Evolutionary conservation across 2,888 invertebrate genomes (phyloP).

Genomic region (Hanleya hanleyi): DNA sequence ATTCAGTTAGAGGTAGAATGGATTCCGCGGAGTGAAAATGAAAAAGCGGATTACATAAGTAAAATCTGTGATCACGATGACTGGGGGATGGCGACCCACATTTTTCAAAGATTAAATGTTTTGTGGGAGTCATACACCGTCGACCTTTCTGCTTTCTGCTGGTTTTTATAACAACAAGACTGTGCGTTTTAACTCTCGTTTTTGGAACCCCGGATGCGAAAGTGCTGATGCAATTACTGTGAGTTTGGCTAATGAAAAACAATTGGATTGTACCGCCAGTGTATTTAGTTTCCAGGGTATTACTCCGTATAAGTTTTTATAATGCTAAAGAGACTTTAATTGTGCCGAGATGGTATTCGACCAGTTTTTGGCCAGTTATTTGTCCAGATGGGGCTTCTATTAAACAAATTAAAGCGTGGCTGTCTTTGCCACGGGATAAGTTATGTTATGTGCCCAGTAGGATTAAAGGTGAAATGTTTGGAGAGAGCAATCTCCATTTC

Average conservation of each 20-base stretch:
- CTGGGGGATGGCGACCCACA: background rate
- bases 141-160: slow-evolving; percentile 18
- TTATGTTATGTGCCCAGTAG: background rate
- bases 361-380: background rate
- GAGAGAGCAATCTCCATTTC: background rate
- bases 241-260: slow-evolving; percentile 1
- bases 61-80: slow-evolving; percentile 12
- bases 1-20: slow-evolving; percentile 6
- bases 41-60: slow-evolving; percentile 13
- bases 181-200: slow-evolving; percentile 11
- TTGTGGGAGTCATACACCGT: slow-evolving; percentile 13
- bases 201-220: background rate
- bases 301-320: background rate
- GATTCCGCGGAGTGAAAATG: slow-evolving; percentile 13
- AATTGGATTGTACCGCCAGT: slow-evolving; percentile 21
- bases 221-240: slow-evolving; percentile 15
- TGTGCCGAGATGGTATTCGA: background rate
- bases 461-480: background rate
- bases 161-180: slow-evolving; percentile 19
- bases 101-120: background rate
- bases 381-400: background rate
- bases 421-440: background rate
- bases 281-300: background rate
- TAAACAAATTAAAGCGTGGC: background rate
- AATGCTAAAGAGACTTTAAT: background rate